Conservation (phyloP, 2,797 vertebrate genomes). For the Tenualosa ilisha region DNA sequence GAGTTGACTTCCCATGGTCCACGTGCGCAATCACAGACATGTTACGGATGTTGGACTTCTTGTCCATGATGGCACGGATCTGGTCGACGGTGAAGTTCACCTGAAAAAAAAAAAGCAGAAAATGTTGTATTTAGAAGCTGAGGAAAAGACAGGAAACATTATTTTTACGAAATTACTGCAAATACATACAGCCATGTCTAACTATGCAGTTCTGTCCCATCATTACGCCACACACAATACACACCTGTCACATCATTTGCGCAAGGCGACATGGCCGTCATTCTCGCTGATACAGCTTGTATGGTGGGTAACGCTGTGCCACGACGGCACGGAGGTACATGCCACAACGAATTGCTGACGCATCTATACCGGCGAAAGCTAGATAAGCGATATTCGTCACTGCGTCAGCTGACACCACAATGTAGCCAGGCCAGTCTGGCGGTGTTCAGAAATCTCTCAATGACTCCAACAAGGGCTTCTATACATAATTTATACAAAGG, state of each 20-base stretch:
- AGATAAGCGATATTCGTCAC: not conserved
- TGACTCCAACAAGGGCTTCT: not conserved
- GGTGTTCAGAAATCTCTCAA: not conserved
- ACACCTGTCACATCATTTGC: not conserved
- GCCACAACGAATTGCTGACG: conserved; percentile 8
- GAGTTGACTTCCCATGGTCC: conserved; percentile 92
- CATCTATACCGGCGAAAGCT: not conserved
- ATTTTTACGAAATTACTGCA: not conserved
- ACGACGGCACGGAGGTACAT: not conserved
- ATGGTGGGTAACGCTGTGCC: not conserved
- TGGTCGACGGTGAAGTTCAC: conserved; percentile 97
- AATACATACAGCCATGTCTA: not conserved
- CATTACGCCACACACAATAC: not conserved
- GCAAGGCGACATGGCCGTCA: not conserved
- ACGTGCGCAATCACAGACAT: conserved; percentile 98
- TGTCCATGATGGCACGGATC: conserved; percentile 97
- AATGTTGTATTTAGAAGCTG: not conserved
- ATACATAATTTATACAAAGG: not conserved
- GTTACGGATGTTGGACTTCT: conserved; percentile 95
- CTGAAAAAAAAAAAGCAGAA: conserved; percentile 58
- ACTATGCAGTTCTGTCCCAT: too few relatives aligned
- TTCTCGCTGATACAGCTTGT: not conserved
- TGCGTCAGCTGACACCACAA: not conserved
- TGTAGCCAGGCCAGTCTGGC: not conserved
- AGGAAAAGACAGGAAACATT: not conserved